Percentiles rank a stretch among this genome's conserved stretches.
These are phyloP conservation scores for Ditylenchus weischeri DNA, from an alignment of 2,888 invertebrate genomes.

Conservation along the genomic window DNA sequence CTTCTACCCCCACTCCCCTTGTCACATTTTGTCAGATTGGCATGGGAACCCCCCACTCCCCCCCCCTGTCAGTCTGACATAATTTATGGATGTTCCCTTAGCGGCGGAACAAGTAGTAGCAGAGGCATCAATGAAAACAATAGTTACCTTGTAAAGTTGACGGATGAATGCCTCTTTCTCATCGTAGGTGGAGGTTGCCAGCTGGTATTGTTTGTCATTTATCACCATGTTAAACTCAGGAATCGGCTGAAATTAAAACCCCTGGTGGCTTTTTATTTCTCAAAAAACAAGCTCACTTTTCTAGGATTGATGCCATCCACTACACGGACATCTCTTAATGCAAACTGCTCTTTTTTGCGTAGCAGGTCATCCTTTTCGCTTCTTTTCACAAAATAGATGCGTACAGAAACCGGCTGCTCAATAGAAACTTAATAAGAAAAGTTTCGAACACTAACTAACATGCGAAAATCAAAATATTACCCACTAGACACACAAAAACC, in stretches of 20 bases:
- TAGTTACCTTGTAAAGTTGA: constrained; percentile 46
- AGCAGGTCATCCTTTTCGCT: constrained; percentile 70
- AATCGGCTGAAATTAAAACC: constrained; percentile 62
- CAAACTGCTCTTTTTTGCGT: constrained; percentile 78
- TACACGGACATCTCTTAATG: constrained; percentile 73
- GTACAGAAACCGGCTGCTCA: constrained; percentile 71
- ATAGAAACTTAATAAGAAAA: constrained; percentile 64
- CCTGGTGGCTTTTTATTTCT: not conserved
- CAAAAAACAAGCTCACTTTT: constrained; percentile 63
- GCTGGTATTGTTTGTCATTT: constrained; percentile 80
- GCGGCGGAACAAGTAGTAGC: too few species aligned
- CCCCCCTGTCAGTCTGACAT: too few species aligned
- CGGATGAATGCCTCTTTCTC: constrained; percentile 73
- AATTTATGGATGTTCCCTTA: too few species aligned
- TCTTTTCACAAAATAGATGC: constrained; percentile 75
- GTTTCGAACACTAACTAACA: constrained; percentile 5
- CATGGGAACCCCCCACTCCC: too few species aligned
- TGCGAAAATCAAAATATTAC: constrained; percentile 46
- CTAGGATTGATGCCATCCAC: constrained; percentile 76
- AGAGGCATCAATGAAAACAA: too few species aligned
- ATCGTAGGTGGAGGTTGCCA: constrained; percentile 74
- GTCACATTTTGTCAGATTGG: too few species aligned
- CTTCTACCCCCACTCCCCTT: too few species aligned
- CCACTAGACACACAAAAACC: constrained; percentile 74
- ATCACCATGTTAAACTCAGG: constrained; percentile 79